A percentile compares a stretch with the other conserved stretches of the same genome.
Evolutionary conservation across 64 coral and sea anemone genomes (phyloP).

Genomic region (Dendrophyllia cribrosa): DNA sequence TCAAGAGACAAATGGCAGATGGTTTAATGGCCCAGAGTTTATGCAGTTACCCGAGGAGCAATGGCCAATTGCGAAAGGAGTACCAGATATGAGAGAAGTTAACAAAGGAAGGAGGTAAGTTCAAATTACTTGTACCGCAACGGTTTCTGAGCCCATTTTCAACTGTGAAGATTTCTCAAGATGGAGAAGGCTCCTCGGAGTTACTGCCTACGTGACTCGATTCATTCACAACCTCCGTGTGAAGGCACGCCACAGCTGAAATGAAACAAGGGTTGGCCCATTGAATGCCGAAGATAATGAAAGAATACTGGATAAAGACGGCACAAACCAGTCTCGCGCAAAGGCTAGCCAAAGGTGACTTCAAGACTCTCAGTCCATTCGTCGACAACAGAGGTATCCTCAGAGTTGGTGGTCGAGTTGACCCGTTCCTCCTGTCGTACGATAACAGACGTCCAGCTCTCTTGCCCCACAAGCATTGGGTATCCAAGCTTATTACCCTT

Average conservation of each 20-base stretch:
- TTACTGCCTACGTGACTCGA: constrained; percentile 60
- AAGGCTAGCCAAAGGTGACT: constrained; percentile 16
- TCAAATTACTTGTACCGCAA: too few relatives aligned
- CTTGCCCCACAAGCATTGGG: too few relatives aligned
- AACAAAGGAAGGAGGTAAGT: too few relatives aligned
- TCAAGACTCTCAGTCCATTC: constrained; percentile 45
- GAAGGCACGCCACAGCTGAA: too few relatives aligned
- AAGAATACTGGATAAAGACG: too few relatives aligned
- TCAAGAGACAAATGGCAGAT: constrained; percentile 34
- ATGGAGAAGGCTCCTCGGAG: constrained; percentile 63
- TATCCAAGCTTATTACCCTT: too few relatives aligned
- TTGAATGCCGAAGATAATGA: too few relatives aligned
- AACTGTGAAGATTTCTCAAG: constrained; percentile 47
- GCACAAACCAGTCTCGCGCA: too few relatives aligned
- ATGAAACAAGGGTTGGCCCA: too few relatives aligned
- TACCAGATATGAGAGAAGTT: too few relatives aligned
- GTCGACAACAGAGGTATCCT: constrained; percentile 39
- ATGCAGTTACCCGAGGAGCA: constrained; percentile 29
- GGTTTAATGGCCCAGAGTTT: constrained; percentile 60
- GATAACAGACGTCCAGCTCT: neutral
- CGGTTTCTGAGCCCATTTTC: constrained; percentile 1
- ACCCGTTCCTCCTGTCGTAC: neutral
- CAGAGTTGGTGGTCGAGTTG: constrained; percentile 38
- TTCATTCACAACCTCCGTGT: constrained; percentile 54
- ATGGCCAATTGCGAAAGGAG: neutral